Conservation (phyloP, 1,140 invertebrate genomes). For the Trichonephila inaurata region DNA sequence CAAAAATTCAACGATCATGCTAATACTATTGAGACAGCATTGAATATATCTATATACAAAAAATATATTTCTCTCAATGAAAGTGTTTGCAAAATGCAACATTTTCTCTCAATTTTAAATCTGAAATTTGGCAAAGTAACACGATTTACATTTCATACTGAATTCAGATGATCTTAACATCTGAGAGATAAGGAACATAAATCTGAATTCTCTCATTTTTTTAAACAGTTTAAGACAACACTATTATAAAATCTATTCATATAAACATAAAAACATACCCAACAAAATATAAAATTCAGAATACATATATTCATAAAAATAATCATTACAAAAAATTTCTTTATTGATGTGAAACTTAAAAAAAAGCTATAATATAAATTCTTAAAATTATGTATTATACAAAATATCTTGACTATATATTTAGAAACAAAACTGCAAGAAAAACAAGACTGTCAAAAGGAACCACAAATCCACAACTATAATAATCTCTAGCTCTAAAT, state of each 20-base stretch:
- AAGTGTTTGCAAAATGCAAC: neutral
- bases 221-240: neutral
- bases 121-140: neutral
- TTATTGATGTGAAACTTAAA: neutral
- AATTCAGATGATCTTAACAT: neutral
- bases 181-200: neutral
- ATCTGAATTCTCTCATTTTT: neutral
- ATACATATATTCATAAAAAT: neutral
- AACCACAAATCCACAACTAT: too few relatives aligned
- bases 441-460: too few relatives aligned
- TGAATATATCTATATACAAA: neutral
- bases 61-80: conserved; percentile 6
- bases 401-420: neutral
- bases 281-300: conserved; percentile 28
- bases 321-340: neutral
- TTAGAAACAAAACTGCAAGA: neutral
- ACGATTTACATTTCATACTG: neutral
- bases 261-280: conserved; percentile 5
- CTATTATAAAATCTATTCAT: neutral
- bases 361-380: neutral
- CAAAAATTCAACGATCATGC: neutral
- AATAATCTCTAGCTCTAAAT: too few relatives aligned
- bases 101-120: neutral
- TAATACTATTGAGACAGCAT: neutral
- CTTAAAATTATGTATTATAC: neutral